Evolutionary conservation across 30 jellyfish, hydroid and myxozoan genomes (phyloP), one percentile per base, ranked within the genome.

Genomic region (Pelagia noctiluca): DNA sequence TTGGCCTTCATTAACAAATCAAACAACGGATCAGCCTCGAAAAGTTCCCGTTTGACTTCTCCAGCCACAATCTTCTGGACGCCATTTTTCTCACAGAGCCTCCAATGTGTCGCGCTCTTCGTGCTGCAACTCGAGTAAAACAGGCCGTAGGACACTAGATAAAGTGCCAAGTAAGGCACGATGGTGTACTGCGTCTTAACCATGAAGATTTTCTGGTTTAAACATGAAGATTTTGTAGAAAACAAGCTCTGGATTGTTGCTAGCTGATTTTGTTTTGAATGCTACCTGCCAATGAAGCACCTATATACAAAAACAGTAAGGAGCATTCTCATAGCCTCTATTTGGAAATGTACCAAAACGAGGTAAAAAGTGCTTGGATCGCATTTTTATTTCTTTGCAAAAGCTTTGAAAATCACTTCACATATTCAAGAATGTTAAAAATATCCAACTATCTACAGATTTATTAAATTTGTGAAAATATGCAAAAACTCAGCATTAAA

Each of bases 41-140:
- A 67, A 32, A 79, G 63, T 49, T 78, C 86, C n/a, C 35, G 35
- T 75, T 75, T 75, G 52, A 48, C 86, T 62, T 88, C 93, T 12
- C 89, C 93, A 35, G 85, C 83, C 22, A 88, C 84, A 29, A 73
- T 87, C 54, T 80, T 77, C 72, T 71, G 54, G 28, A 63, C 87
- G 23, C 97, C 97, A 81, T 88, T 46, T 65, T 88, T 77, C 57
- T 84, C 95, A 16, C 84, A 73, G 28, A 88, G 66, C 54, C 89
- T 89, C 97, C 97, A 88, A 74, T 88, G 89, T 18, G 97, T 88
- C 0, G 97, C 97, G 25, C 97, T 49, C 46, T 74, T 62, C 48
- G 80, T 5, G 49, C 76, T 54, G 19, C 50, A 31, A 3, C 47
- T 76, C 26, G 69, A 53, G 77, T 76, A 32, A 76, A 86, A 76